phyloP scores from a whole-genome alignment of 2,797 vertebrate genomes.

The Alectoris magna region DNA sequence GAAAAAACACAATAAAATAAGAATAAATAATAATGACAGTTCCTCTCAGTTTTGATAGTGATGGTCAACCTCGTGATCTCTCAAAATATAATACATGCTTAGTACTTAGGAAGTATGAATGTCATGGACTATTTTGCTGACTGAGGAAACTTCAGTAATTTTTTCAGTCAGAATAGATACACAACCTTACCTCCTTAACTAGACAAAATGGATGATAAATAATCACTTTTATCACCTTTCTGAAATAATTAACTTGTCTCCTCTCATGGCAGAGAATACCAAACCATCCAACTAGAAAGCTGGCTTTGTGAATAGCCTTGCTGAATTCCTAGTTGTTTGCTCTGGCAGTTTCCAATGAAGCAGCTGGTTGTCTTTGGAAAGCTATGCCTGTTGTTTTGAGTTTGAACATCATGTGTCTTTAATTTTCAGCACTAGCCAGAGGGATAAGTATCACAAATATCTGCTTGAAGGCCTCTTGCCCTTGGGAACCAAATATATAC shows the following conservation, averaged over 20 bases:
- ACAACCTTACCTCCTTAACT: neutral
- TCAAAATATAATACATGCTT: neutral
- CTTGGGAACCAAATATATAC: slow-evolving; percentile 54
- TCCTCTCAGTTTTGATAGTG: neutral
- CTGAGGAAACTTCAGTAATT: neutral
- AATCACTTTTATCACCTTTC: neutral
- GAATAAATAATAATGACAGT: neutral
- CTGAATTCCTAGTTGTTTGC: slow-evolving; percentile 44
- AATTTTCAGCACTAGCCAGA: slow-evolving; percentile 58
- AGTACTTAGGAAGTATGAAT: neutral
- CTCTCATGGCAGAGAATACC: neutral
- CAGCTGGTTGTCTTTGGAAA: slow-evolving; percentile 65
- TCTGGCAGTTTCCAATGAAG: slow-evolving; percentile 48
- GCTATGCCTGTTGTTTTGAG: slow-evolving; percentile 30
- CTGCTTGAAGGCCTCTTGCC: slow-evolving; percentile 59
- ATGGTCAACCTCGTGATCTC: neutral
- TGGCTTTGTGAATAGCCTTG: neutral
- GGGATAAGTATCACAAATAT: slow-evolving; percentile 60
- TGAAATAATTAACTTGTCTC: neutral
- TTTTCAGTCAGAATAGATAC: neutral
- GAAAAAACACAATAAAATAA: neutral
- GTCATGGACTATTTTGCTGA: neutral
- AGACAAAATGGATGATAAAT: neutral
- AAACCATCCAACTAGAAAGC: neutral
- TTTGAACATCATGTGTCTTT: slow-evolving; percentile 65